phyloP scores from a whole-genome alignment of 1,140 invertebrate genomes.

The Leptopilina boulardi region DNA sequence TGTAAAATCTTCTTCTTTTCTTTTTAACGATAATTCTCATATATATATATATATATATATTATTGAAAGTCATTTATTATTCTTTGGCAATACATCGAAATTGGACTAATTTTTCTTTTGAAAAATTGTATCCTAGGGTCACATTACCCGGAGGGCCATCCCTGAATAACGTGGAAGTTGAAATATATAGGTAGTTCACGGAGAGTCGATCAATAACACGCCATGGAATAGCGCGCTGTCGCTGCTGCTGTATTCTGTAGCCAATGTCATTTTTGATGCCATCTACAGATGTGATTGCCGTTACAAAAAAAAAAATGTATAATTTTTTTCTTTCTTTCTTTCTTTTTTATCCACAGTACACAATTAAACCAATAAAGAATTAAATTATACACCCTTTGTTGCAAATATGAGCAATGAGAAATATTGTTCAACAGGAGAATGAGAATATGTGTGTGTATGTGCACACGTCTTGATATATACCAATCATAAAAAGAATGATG shows the following conservation, averaged over 20 bases:
- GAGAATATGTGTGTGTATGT: no score
- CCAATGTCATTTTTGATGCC: constrained; percentile 30
- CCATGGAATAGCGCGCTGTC: constrained; percentile 66
- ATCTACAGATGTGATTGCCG: not conserved
- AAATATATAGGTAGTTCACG: constrained; percentile 22
- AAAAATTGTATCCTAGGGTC: constrained; percentile 32
- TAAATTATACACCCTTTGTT: not conserved
- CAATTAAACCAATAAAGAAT: constrained; percentile 12
- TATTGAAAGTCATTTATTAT: not conserved
- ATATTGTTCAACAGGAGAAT: not conserved
- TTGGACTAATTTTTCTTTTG: constrained; percentile 25
- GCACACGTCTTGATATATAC: not conserved
- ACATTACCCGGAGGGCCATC: constrained; percentile 36
- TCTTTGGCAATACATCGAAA: not conserved
- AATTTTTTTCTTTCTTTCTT: not conserved
- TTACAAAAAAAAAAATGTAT: not conserved
- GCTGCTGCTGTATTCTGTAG: constrained; percentile 46
- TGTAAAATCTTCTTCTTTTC: no score
- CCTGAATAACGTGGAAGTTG: constrained; percentile 32
- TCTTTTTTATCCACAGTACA: not conserved
- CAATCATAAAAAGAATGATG: not conserved
- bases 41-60: no score
- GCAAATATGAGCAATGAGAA: not conserved
- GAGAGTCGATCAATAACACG: constrained; percentile 70
- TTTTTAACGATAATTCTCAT: no score